Conservation (phyloP, 30 jellyfish, hydroid and myxozoan genomes). For the Turritopsis rubra region DNA sequence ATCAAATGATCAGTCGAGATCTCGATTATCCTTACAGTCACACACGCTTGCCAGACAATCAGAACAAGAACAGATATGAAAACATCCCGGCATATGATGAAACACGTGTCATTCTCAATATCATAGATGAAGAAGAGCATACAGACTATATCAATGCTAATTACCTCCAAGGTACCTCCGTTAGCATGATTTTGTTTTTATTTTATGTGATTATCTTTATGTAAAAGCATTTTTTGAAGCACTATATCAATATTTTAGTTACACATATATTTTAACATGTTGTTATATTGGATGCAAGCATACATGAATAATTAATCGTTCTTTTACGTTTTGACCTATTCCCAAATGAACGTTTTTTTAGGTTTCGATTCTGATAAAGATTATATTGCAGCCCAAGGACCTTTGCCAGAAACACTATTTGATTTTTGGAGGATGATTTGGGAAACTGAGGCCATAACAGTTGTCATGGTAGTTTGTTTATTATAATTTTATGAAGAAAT, state of each 20-base stretch:
- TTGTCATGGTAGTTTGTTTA: slow-evolving; percentile 66
- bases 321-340: too few relatives aligned
- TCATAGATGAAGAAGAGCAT: slow-evolving; percentile 36
- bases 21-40: slow-evolving; percentile 39
- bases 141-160: slow-evolving; percentile 85
- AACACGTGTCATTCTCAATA: slow-evolving; percentile 52
- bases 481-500: too few relatives aligned
- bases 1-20: slow-evolving; percentile 52
- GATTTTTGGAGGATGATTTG: slow-evolving; percentile 96
- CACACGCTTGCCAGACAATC: slow-evolving; percentile 42
- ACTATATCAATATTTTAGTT: too few relatives aligned
- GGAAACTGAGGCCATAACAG: slow-evolving; percentile 55
- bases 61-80: slow-evolving; percentile 54
- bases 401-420: slow-evolving; percentile 73
- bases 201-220: too few relatives aligned
- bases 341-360: too few relatives aligned
- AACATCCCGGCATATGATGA: slow-evolving; percentile 84
- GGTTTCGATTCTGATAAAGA: slow-evolving; percentile 47
- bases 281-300: too few relatives aligned
- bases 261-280: too few relatives aligned
- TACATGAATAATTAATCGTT: too few relatives aligned
- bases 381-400: slow-evolving; percentile 90
- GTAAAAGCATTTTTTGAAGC: too few relatives aligned
- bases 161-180: slow-evolving; percentile 47
- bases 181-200: too few relatives aligned